Conservation (phyloP, 2,797 vertebrate genomes). For the Yasuhikotakia modesta region DNA sequence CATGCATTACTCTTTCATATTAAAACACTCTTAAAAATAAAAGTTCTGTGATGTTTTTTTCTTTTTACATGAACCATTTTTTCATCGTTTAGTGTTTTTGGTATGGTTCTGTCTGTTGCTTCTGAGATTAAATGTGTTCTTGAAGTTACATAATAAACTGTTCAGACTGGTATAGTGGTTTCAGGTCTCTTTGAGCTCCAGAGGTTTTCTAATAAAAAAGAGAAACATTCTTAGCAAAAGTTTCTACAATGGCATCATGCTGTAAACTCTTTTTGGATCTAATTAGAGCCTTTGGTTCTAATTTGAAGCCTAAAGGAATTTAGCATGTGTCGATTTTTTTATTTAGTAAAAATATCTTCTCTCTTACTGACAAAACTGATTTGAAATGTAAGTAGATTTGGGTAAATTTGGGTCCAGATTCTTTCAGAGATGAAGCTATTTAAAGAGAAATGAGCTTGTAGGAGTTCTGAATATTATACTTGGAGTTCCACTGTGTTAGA, state of each 20-base stretch:
- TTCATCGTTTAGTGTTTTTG: background rate
- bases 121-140: background rate
- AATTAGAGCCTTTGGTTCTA: no score
- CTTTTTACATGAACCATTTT: background rate
- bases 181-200: no score
- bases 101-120: background rate
- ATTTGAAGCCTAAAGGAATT: no score
- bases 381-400: background rate
- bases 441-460: background rate
- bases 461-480: background rate
- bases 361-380: background rate
- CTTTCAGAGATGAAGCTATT: background rate
- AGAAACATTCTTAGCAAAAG: background rate
- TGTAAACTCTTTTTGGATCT: background rate
- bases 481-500: background rate
- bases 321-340: background rate
- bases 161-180: no score
- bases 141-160: no score
- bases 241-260: background rate
- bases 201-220: background rate
- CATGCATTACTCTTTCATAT: constrained; percentile 16
- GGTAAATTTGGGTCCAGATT: background rate
- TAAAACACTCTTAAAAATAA: background rate
- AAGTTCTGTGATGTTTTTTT: background rate
- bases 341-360: background rate